A percentile compares a stretch with the other conserved stretches of the same genome.
phyloP scores from a whole-genome alignment of 2,113 vertebrate genomes.

The Takifugu flavidus region DNA sequence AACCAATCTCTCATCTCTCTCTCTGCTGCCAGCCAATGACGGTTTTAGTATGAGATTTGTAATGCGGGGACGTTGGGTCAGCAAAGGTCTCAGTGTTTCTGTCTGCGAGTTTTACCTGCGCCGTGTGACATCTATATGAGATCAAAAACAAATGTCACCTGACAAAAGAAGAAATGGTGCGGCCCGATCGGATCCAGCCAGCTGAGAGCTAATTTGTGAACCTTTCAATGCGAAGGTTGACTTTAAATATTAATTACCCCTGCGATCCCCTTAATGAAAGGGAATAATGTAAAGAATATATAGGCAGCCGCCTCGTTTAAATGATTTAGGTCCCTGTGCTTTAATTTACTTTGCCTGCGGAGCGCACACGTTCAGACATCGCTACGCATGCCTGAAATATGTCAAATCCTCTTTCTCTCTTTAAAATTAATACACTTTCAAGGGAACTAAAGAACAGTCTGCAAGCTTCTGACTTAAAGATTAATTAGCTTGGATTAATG shows the following conservation, averaged over 20 bases:
- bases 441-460: slow-evolving; percentile 10
- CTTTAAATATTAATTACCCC: not conserved
- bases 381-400: too few relatives aligned
- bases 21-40: slow-evolving; percentile 13
- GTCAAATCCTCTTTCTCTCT: not conserved
- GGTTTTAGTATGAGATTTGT: slow-evolving; percentile 26
- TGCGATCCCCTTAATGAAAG: not conserved
- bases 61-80: slow-evolving; percentile 8
- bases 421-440: slow-evolving; percentile 3
- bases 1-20: slow-evolving; percentile 18
- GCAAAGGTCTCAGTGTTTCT: slow-evolving; percentile 15
- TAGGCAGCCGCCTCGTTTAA: not conserved
- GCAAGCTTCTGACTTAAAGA: slow-evolving; percentile 1
- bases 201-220: not conserved
- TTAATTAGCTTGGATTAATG: slow-evolving; percentile 5
- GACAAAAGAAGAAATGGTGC: slow-evolving; percentile 1
- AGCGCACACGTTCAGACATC: too few relatives aligned
- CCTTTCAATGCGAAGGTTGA: too few relatives aligned
- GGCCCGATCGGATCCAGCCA: too few relatives aligned
- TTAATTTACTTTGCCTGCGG: not conserved
- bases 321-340: slow-evolving; percentile 5
- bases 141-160: slow-evolving; percentile 23
- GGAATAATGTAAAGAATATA: not conserved
- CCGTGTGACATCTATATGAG: slow-evolving; percentile 14
- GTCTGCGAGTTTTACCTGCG: slow-evolving; percentile 6